A percentile compares a stretch with the other conserved stretches of the same genome.
These are phyloP conservation scores for Frieseomelitta varia DNA, from an alignment of 1,140 invertebrate species.

Conservation along the genomic window DNA sequence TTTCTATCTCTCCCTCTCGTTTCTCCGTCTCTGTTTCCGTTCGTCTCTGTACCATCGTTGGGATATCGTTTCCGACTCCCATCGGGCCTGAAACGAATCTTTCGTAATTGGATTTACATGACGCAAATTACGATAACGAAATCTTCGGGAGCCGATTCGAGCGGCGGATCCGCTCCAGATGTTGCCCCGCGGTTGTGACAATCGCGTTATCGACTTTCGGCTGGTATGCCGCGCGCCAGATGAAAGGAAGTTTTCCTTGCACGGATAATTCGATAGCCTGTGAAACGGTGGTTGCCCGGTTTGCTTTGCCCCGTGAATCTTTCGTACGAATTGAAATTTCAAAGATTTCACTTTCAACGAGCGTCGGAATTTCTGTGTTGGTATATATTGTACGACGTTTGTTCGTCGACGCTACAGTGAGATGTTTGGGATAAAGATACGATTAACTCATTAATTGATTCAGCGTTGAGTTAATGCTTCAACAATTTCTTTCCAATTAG, in stretches of 20 bases:
- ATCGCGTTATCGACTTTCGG: slow-evolving; percentile 45
- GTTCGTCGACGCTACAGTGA: neutral
- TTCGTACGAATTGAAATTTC: neutral
- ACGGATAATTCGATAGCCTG: slow-evolving; percentile 24
- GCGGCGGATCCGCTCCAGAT: slow-evolving; percentile 38
- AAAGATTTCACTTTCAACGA: neutral
- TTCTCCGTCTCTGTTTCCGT: neutral
- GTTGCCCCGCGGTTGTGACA: slow-evolving; percentile 43
- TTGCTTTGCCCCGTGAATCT: neutral
- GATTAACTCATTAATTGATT: too few relatives aligned
- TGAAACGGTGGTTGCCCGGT: neutral
- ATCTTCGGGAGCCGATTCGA: slow-evolving; percentile 55
- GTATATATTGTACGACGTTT: neutral
- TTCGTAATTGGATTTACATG: slow-evolving; percentile 68
- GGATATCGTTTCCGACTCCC: slow-evolving; percentile 59
- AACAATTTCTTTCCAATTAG: too few relatives aligned
- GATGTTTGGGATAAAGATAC: neutral
- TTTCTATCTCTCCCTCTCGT: neutral
- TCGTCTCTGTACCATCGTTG: slow-evolving; percentile 21
- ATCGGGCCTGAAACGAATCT: slow-evolving; percentile 62
- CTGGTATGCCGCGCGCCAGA: neutral
- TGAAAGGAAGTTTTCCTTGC: slow-evolving; percentile 23
- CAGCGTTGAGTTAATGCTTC: too few relatives aligned
- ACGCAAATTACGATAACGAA: slow-evolving; percentile 67
- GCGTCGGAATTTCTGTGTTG: too few relatives aligned